Evolutionary conservation across 1,140 invertebrate species (phyloP), one percentile per base, ranked within the genome.

Genomic region (Brachionus koreanus): DNA sequence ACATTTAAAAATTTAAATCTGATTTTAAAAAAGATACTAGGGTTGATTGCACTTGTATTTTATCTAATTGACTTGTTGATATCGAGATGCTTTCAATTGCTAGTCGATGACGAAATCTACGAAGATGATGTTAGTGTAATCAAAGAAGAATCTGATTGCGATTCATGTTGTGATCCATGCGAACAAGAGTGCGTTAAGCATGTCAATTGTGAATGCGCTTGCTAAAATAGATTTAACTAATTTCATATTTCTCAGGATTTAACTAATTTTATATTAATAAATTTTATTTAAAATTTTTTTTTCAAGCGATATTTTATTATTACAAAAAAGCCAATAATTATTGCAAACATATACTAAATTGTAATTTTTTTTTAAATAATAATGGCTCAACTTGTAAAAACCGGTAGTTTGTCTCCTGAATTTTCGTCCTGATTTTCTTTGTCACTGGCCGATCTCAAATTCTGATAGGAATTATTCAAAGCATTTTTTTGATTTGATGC

Each of bases 381-480:
- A 37, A 67, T 35, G 35, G 37, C 37, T 72, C 33, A 72, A 42
- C 42, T 72, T 39, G 67, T 42, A 72, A 72, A 72, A 42, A 72
- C 67, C 67, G 67, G 67, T 72, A 72, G 37, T 42, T 72, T 72
- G 19, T 37, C 37, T 39, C 3, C 33, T 39, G 33, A 13, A 39
- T 72, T 35, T 39, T 72, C 67, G 37, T 72, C 67, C 67, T 72
- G 67, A 72, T 72, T 72, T 37, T 72, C 67, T 72, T 72, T 72
- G 19, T 74, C 69, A 74, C 69, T 46, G 7, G 19, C 69, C 16
- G 69, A 46, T 46, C 69, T 33, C 25, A 74, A 25, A 74, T 74
- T 74, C 13, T 43, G 69, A 19, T 35, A 74, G 7, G 69, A 74
- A 74, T 43, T 46, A 19, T 74, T 74, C 19, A 74, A 19, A 10